phyloP scores from a whole-genome alignment of 2,797 vertebrate species.

The Tragopan temminckii region DNA sequence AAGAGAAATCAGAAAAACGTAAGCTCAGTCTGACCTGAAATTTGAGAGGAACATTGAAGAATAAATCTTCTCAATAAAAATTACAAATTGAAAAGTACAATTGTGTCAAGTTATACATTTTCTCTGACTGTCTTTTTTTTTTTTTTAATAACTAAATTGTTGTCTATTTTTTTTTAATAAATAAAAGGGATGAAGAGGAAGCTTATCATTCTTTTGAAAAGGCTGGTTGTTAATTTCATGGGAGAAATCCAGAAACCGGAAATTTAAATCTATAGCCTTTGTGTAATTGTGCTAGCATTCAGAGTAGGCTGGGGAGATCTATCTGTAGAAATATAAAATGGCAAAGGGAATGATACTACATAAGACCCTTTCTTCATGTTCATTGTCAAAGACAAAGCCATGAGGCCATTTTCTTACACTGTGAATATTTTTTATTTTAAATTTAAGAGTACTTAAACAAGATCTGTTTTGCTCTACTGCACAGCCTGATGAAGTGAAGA shows the following conservation, averaged over 20 bases:
- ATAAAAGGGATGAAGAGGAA: not conserved
- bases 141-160: not conserved
- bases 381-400: not conserved
- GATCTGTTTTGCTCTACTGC: slow-evolving; percentile 15
- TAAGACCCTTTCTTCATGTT: not conserved
- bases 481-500: slow-evolving; percentile 20
- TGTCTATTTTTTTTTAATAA: not conserved
- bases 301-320: not conserved
- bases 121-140: not conserved
- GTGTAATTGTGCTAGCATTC: not conserved
- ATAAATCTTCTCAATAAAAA: not conserved
- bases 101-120: not conserved
- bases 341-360: not conserved
- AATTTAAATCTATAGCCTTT: not conserved
- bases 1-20: not conserved
- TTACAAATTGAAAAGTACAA: not conserved
- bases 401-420: not conserved
- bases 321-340: not conserved
- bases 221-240: not conserved
- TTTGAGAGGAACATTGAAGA: not conserved
- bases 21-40: not conserved
- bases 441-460: not conserved
- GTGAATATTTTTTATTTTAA: slow-evolving; percentile 12
- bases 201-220: not conserved
- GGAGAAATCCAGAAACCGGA: not conserved